phyloP scores from a whole-genome alignment of 2,113 vertebrate species.

The Puntigrus tetrazona region DNA sequence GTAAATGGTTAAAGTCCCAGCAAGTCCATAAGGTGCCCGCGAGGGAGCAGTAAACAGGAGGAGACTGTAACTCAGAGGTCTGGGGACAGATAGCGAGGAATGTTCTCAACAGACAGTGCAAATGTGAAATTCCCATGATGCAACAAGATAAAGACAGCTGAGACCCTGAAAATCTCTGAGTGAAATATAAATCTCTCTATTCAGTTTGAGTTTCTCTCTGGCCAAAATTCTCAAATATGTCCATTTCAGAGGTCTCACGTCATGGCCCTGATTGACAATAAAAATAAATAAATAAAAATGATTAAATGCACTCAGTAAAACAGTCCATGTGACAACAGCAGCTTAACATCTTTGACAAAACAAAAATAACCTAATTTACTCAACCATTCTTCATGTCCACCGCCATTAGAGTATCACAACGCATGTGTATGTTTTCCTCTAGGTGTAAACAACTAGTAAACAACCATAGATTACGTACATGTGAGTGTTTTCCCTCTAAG shows the following conservation, averaged over 20 bases:
- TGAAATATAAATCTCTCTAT: constrained; percentile 1
- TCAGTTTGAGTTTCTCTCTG: background rate
- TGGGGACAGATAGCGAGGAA: constrained; percentile 1
- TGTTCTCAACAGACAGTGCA: background rate
- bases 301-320: background rate
- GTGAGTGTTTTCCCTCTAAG: too few relatives aligned
- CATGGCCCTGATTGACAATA: background rate
- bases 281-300: too few relatives aligned
- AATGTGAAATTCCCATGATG: constrained; percentile 11
- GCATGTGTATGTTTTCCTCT: too few relatives aligned
- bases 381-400: too few relatives aligned
- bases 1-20: background rate
- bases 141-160: background rate
- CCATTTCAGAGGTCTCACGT: background rate
- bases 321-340: too few relatives aligned
- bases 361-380: too few relatives aligned
- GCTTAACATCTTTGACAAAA: too few relatives aligned
- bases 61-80: constrained; percentile 14
- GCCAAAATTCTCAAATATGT: background rate
- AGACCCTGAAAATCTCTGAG: background rate
- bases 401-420: too few relatives aligned
- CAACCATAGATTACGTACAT: too few relatives aligned
- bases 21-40: constrained; percentile 17
- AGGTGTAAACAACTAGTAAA: too few relatives aligned
- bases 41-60: constrained; percentile 30